Evolutionary conservation across 2,888 invertebrate species (phyloP).

Genomic region (Choristoneura rosaceana): DNA sequence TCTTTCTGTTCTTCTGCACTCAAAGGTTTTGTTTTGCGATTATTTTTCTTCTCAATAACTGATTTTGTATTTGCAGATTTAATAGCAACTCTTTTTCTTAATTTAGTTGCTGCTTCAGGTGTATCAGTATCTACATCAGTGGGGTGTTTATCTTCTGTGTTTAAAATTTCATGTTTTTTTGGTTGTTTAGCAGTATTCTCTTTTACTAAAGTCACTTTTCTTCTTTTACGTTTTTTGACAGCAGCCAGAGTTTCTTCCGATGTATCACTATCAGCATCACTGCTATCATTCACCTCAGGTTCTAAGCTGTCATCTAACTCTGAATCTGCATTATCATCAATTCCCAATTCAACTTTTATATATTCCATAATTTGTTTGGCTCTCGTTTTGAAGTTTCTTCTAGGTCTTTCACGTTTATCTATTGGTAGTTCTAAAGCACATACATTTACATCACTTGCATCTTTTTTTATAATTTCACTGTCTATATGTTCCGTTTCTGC

Average conservation of each 20-base stretch:
- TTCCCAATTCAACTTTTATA: neutral
- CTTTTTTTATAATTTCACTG: neutral
- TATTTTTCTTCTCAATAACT: neutral
- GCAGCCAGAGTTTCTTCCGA: neutral
- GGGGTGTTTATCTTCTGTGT: no score
- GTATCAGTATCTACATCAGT: no score
- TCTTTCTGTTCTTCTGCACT: neutral
- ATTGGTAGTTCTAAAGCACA: neutral
- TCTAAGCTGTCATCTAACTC: neutral
- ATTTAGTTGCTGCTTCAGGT: no score
- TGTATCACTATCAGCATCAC: neutral
- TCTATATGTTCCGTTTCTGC: neutral
- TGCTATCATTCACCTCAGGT: neutral
- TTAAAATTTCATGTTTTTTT: neutral
- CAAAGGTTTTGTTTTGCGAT: neutral
- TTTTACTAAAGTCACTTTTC: neutral
- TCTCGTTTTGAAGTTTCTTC: neutral
- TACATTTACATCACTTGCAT: neutral
- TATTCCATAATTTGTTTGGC: neutral
- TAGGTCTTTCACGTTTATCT: no score
- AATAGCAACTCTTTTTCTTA: neutral
- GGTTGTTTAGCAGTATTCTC: neutral
- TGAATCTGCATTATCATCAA: neutral
- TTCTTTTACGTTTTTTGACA: neutral
- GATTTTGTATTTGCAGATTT: neutral